phyloP scores from a whole-genome alignment of 2,113 vertebrate genomes.

The Acrocephalus kingi region DNA sequence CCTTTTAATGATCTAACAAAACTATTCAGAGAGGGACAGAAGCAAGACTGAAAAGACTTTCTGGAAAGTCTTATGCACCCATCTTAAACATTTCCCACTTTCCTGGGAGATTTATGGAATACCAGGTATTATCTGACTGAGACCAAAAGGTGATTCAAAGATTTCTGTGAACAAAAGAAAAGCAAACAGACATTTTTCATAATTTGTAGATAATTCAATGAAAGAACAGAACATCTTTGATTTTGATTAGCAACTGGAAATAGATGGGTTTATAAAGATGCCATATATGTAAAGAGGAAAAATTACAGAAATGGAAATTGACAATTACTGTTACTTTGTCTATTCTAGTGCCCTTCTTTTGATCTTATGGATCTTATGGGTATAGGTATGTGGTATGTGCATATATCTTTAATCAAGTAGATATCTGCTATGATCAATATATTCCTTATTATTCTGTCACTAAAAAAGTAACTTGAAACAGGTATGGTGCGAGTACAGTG shows the following conservation, averaged over 20 bases:
- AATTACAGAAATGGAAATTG: not conserved
- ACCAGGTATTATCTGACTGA: not conserved
- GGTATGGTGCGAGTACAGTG: not conserved
- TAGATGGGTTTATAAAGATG: not conserved
- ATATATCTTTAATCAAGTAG: not conserved
- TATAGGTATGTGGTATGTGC: not conserved
- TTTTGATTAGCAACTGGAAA: constrained; percentile 2
- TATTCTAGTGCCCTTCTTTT: not conserved
- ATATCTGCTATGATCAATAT: not conserved
- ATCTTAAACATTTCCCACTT: not conserved
- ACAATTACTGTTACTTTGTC: not conserved
- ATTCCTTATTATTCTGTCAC: not conserved
- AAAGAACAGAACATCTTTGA: not conserved
- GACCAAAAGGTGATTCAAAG: constrained; percentile 8
- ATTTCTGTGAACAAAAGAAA: not conserved
- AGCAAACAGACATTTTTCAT: not conserved
- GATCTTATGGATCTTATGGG: not conserved
- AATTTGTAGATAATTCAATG: not conserved
- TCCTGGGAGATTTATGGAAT: not conserved
- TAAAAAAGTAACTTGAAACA: not conserved
- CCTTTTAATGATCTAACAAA: not conserved
- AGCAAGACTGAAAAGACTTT: not conserved
- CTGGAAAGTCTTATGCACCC: not conserved
- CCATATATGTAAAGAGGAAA: not conserved
- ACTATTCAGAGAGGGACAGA: not conserved